Base-by-base conservation (phyloP, 2,888 invertebrate genomes). In the Sylvicola cinctus region DNA sequence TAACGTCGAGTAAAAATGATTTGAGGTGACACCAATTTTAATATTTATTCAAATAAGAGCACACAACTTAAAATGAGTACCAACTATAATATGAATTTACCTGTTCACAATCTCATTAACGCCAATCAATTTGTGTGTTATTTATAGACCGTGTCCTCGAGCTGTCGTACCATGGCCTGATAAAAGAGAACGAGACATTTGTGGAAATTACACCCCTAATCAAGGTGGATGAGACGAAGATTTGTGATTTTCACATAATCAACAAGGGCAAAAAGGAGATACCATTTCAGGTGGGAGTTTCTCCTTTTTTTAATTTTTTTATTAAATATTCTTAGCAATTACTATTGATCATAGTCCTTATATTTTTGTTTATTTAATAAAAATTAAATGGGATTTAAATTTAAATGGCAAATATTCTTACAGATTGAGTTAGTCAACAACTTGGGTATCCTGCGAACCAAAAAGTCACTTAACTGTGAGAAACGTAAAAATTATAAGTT, bases 401-500 rank as follows among this genome's bases (percentile, higher is more conserved):
- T 8, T 20, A 8, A 20, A 20, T 20, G 20, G 5, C 20, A 20
- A 6, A 20, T 20, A 20, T 6, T 20, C 20, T 20, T 51, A 2
- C 52, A 72, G 72, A 71, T 76, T 47, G 68, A 73, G 59, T 65
- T 74, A 52, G 68, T 72, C 36, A 73, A 77, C 49, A 76, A 78
- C 60, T 81, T 87, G 41, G 84, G 85, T 44, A 61, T 69, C 14
- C 63, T 90, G 44, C 68, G 77, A 49, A 84, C 88, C 42, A 72
- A 77, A 42, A 72, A 74, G 46, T 75, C 74, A 36, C 71, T 95
- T 45, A 88, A 91, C 62, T 93, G 88, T 61, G 90, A 91, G 60
- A 88, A 88, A 55, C 66, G 87, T 35, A 78, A 84, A 49, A 85
- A 84, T 59, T 93, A 91, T 68, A 88, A 85, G 63, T 93, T 95